Evolutionary conservation across 2,888 invertebrate species (phyloP), one percentile per base, ranked within the genome.

Genomic region (Orthosia incerta): DNA sequence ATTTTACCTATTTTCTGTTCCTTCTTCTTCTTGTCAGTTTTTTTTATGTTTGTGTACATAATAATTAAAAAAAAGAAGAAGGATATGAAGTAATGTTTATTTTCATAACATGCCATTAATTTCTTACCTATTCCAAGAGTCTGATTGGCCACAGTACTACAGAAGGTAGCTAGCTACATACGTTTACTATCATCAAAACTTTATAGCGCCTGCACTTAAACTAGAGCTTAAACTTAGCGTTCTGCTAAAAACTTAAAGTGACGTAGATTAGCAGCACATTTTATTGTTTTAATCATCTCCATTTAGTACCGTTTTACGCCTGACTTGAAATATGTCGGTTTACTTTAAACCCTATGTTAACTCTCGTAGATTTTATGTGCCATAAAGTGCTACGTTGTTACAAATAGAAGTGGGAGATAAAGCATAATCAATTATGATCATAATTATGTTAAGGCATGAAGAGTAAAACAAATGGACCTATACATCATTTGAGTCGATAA

Each of bases 231-330:
- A 77, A 76, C 62, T 76, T 71, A 73, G 62, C 15, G n/a, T 26
- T 67, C 26, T 18, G 45, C 63, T 71, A 26, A 60, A 62, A 68
- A 63, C 64, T 81, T 75, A 12, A 72, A 71, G 66, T 18, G 55
- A 53, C 65, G 55, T 50, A 66, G 76, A 74, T 74, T 76, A 79
- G 74, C 31, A 60, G 61, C 15, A 53, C 65, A 71, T 73, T 79
- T 83, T 81, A 83, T 76, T 66, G 72, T 71, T 81, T 83, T 71
- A 84, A 71, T 84, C 74, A 75, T 73, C 55, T 39, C 63, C 67
- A 62, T 74, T 82, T 68, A 84, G 55, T 68, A 53, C 76, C 31
- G 63, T 76, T 84, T 79, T 73, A 79, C n/a, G 48, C 20, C 50
- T 57, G 18, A 11, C 69, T 73, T 65, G 31, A 51, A 74, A 71